Percentiles rank a stretch among this genome's conserved stretches.
Conservation (phyloP, 1,140 invertebrate genomes). For the Mesaphorura yosii region DNA sequence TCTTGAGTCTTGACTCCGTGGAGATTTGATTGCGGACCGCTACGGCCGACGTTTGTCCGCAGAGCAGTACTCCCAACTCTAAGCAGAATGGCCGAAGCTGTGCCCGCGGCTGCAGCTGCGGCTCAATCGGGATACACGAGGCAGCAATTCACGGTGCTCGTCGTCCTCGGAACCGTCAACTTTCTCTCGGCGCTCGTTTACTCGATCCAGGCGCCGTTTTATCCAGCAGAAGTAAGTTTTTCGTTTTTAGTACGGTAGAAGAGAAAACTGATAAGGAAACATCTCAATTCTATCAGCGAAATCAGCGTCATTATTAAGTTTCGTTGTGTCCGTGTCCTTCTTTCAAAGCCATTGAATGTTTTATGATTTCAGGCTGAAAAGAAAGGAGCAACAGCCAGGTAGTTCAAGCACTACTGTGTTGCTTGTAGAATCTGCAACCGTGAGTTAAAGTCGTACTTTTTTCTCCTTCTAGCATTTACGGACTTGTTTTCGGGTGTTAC, state of each 20-base stretch:
- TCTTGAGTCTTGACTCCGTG: too few relatives aligned
- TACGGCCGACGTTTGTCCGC: too few relatives aligned
- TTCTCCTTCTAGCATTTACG: constrained; percentile 63
- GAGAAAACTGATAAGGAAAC: not conserved
- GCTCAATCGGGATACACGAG: constrained; percentile 5
- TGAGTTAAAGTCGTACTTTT: too few relatives aligned
- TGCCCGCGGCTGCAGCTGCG: not conserved
- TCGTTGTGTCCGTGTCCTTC: not conserved
- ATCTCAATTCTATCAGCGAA: not conserved
- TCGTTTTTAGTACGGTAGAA: not conserved
- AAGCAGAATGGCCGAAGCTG: too few relatives aligned
- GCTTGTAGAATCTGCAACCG: too few relatives aligned
- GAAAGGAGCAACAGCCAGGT: constrained; percentile 73
- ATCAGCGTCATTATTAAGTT: not conserved
- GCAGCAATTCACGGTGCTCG: constrained; percentile 66
- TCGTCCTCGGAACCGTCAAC: constrained; percentile 53
- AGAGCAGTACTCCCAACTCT: too few relatives aligned
- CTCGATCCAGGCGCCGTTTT: constrained; percentile 19
- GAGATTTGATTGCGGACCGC: too few relatives aligned
- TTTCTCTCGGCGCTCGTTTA: constrained; percentile 15
- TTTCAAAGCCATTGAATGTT: not conserved
- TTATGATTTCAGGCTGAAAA: constrained; percentile 52
- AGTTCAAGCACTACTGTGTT: too few relatives aligned
- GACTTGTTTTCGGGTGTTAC: constrained; percentile 83
- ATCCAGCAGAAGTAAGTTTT: constrained; percentile 30